phyloP scores from a whole-genome alignment of 2,113 vertebrate species.

The Nothocercus julius region DNA sequence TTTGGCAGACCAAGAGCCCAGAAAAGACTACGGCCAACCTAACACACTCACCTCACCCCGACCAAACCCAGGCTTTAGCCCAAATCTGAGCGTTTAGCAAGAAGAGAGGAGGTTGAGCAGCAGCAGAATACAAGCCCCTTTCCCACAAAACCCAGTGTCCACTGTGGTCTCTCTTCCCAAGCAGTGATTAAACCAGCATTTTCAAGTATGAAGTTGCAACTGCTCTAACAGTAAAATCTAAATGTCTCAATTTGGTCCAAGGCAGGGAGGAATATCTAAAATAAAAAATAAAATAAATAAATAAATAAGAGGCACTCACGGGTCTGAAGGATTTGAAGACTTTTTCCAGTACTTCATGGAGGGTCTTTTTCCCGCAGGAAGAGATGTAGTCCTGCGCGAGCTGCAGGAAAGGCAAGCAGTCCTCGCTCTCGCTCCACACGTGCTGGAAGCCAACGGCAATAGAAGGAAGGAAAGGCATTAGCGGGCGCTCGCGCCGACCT shows the following conservation, averaged over 20 bases:
- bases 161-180: not conserved
- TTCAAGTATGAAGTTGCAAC: not conserved
- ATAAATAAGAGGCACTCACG: constrained; percentile 78
- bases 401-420: constrained; percentile 97
- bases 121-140: not conserved
- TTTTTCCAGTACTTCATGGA: constrained; percentile 96
- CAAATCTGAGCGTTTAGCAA: not conserved
- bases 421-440: constrained; percentile 98
- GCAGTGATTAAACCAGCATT: not conserved
- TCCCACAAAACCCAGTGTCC: not conserved
- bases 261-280: too few species aligned
- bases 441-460: constrained; percentile 80
- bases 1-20: not conserved
- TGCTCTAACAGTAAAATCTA: not conserved
- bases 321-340: constrained; percentile 99
- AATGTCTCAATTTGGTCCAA: not conserved
- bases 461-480: constrained; percentile 44
- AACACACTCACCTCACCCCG: not conserved
- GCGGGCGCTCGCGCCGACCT: not conserved
- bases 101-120: not conserved
- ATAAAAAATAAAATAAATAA: not conserved
- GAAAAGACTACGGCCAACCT: not conserved
- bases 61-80: not conserved
- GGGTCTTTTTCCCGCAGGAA: constrained; percentile 97
- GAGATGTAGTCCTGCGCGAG: constrained; percentile 98